A percentile compares a stretch with the other conserved stretches of the same genome.
Evolutionary conservation across 2,888 invertebrate species (phyloP).

Genomic region (Coleophora deauratella): DNA sequence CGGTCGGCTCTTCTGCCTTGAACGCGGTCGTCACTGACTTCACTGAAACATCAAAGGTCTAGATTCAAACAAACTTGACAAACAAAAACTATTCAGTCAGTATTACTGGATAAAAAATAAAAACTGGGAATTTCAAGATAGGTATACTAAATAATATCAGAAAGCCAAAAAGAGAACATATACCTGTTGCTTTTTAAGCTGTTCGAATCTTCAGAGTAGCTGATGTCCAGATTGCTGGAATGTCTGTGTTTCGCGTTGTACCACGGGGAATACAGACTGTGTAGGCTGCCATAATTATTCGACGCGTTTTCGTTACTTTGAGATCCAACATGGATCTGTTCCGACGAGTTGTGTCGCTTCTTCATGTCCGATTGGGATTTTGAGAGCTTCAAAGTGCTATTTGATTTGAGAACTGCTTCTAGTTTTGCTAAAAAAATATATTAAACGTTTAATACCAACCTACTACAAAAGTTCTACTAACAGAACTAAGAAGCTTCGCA

Average conservation of each 20-base stretch:
- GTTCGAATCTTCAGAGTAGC: slow-evolving; percentile 79
- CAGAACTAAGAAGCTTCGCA: too few relatives aligned
- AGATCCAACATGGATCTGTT: slow-evolving; percentile 47
- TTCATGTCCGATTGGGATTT: slow-evolving; percentile 73
- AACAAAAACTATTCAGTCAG: too few relatives aligned
- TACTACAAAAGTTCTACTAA: too few relatives aligned
- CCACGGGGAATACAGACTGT: slow-evolving; percentile 55
- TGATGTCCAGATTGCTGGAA: slow-evolving; percentile 65
- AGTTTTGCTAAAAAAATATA: slow-evolving; percentile 35
- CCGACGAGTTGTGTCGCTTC: slow-evolving; percentile 63
- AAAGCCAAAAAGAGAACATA: too few relatives aligned
- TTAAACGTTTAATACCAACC: background rate
- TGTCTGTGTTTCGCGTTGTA: slow-evolving; percentile 48
- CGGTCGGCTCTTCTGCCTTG: slow-evolving; percentile 77
- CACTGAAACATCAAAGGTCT: slow-evolving; percentile 67
- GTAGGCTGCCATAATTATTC: slow-evolving; percentile 63
- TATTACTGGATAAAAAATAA: too few relatives aligned
- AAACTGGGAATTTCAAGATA: too few relatives aligned
- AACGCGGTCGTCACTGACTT: slow-evolving; percentile 80
- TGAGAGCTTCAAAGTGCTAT: slow-evolving; percentile 47
- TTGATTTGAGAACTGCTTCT: slow-evolving; percentile 44
- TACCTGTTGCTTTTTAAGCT: slow-evolving; percentile 79
- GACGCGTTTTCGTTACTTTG: slow-evolving; percentile 39
- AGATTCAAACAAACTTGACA: too few relatives aligned
- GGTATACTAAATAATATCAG: too few relatives aligned